Evolutionary conservation across 2,888 invertebrate species (phyloP).

Genomic region (Pristionchus maxplancki): DNA sequence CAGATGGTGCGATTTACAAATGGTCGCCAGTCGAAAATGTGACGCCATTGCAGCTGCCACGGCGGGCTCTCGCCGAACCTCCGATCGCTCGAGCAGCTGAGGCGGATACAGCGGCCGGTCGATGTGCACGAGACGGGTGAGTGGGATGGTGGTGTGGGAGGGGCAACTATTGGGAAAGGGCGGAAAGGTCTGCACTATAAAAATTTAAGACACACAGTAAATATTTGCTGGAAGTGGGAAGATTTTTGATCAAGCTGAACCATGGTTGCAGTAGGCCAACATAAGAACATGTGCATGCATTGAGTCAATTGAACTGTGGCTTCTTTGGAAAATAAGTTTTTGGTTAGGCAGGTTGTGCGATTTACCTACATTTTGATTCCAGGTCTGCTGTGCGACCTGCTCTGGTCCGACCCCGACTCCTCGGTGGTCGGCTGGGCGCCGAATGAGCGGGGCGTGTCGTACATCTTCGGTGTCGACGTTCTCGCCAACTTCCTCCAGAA

Average conservation of each 20-base stretch:
- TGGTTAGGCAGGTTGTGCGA: neutral
- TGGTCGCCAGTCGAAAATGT: neutral
- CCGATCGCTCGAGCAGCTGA: slow-evolving; percentile 73
- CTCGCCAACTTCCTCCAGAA: slow-evolving; percentile 72
- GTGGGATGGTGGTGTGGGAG: no score
- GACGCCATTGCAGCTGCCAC: slow-evolving; percentile 68
- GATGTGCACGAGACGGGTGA: slow-evolving; percentile 74
- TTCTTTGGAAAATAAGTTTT: no score
- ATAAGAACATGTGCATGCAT: no score
- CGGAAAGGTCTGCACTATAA: neutral
- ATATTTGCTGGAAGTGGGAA: no score
- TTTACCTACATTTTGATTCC: neutral
- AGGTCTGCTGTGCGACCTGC: slow-evolving; percentile 73
- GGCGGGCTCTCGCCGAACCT: slow-evolving; percentile 75
- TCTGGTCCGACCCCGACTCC: slow-evolving; percentile 76
- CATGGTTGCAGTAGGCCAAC: no score
- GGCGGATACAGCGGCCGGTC: slow-evolving; percentile 71
- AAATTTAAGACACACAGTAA: no score
- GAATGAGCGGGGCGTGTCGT: slow-evolving; percentile 74
- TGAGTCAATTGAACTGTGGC: no score
- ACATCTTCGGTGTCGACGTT: slow-evolving; percentile 75
- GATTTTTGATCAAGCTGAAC: no score
- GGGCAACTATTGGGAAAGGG: neutral
- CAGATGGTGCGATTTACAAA: neutral
- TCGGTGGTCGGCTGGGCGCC: slow-evolving; percentile 74